phyloP scores from a whole-genome alignment of 1,140 invertebrate species.

The Drosophila albomicans region DNA sequence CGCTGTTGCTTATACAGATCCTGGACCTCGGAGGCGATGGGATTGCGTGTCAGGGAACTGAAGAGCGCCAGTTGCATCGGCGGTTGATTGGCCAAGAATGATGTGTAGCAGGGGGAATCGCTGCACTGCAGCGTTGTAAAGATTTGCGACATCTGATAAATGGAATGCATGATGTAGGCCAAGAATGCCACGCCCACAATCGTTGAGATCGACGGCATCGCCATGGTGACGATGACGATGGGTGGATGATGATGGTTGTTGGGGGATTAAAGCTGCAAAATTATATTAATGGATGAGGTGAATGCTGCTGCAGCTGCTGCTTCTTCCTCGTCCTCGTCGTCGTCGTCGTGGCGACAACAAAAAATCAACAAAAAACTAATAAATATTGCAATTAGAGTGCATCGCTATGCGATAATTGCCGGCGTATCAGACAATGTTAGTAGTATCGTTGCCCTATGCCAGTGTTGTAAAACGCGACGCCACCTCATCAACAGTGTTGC shows the following conservation, averaged over 20 bases:
- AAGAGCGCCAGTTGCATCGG: slow-evolving; percentile 87
- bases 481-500: neutral
- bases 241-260: no score
- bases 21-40: slow-evolving; percentile 81
- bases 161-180: slow-evolving; percentile 89
- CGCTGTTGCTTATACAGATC: slow-evolving; percentile 83
- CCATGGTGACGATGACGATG: slow-evolving; percentile 45
- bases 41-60: slow-evolving; percentile 86
- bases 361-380: slow-evolving; percentile 1
- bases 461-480: slow-evolving; percentile 21
- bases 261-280: no score
- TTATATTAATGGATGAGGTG: slow-evolving; percentile 1
- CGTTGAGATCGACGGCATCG: slow-evolving; percentile 75
- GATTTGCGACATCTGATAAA: slow-evolving; percentile 90
- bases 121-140: slow-evolving; percentile 90
- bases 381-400: slow-evolving; percentile 10
- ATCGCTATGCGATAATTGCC: slow-evolving; percentile 35
- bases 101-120: slow-evolving; percentile 87
- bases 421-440: slow-evolving; percentile 19
- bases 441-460: neutral
- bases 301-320: neutral
- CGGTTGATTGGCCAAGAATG: slow-evolving; percentile 86
- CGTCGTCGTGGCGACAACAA: slow-evolving; percentile 2
- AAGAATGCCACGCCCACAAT: slow-evolving; percentile 88
- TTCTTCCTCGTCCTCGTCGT: neutral